Percentiles rank a stretch among this genome's conserved stretches.
Conservation (phyloP, 2,888 invertebrate genomes). For the Drosophila eohydei region DNA sequence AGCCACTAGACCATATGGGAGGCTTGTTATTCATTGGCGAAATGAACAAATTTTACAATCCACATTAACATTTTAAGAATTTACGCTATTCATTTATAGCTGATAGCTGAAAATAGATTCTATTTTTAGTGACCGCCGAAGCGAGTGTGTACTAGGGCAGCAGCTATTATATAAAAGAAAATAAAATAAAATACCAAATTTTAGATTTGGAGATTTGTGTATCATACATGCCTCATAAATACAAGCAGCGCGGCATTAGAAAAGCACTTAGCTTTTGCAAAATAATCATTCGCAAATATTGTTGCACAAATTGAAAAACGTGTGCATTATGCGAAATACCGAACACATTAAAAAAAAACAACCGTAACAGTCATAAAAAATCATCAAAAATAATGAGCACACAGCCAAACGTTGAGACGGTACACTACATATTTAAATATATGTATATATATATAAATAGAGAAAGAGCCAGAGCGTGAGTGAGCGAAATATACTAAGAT, state of each 20-base stretch:
- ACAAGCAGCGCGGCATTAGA: too few species aligned
- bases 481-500: constrained; percentile 13
- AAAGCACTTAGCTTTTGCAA: constrained; percentile 3
- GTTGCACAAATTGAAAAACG: constrained; percentile 44
- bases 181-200: not conserved
- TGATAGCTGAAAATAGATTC: not conserved
- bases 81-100: not conserved
- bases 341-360: constrained; percentile 21
- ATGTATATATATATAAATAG: not conserved
- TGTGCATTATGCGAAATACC: constrained; percentile 37
- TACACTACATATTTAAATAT: too few species aligned
- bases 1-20: constrained; percentile 86
- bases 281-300: constrained; percentile 17
- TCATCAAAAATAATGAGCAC: constrained; percentile 48
- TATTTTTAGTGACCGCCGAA: not conserved
- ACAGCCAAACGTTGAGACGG: constrained; percentile 6
- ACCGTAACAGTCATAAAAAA: constrained; percentile 26
- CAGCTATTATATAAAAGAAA: too few species aligned
- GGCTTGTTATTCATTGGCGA: fast-evolving
- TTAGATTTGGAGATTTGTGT: constrained; percentile 1
- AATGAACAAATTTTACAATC: constrained; percentile 17
- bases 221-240: constrained; percentile 2
- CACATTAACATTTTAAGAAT: not conserved
- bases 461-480: constrained; percentile 4
- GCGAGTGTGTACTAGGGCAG: not conserved